A percentile compares a stretch with the other conserved stretches of the same genome.
phyloP scores from a whole-genome alignment of 2,797 vertebrate genomes.

The Sylvilagus floridanus region DNA sequence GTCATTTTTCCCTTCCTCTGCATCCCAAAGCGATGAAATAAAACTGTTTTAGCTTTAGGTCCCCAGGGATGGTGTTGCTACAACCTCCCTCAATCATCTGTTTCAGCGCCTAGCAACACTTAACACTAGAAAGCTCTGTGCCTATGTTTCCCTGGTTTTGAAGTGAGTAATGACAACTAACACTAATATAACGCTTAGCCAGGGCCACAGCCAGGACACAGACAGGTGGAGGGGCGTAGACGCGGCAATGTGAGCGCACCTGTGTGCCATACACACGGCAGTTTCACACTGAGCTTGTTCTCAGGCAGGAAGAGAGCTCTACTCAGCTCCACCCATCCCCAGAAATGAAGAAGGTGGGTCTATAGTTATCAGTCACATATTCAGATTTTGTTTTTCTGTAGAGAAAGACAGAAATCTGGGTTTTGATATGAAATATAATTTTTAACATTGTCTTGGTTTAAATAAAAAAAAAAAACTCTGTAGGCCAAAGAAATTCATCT shows the following conservation, averaged over 20 bases:
- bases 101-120: conserved; percentile 62
- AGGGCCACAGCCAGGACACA: not conserved
- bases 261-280: not conserved
- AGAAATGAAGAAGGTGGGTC: not conserved
- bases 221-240: not conserved
- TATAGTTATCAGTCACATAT: not conserved
- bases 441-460: not conserved
- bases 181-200: not conserved
- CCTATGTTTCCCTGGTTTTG: conserved; percentile 9
- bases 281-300: not conserved
- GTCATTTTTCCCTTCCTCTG: not conserved
- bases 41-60: conserved; percentile 41
- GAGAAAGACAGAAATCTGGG: conserved; percentile 2
- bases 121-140: conserved; percentile 63
- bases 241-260: not conserved
- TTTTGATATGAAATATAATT: conserved; percentile 43
- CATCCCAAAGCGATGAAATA: conserved; percentile 27
- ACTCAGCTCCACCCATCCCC: not conserved
- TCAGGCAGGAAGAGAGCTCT: not conserved
- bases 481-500: not conserved
- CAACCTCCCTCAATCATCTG: conserved; percentile 45
- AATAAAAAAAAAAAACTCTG: not conserved
- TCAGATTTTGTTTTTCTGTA: not conserved
- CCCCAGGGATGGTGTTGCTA: conserved; percentile 56
- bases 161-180: conserved; percentile 23